Percentiles rank a stretch among this genome's conserved stretches.
Evolutionary conservation across 2,797 vertebrate genomes (phyloP).

Genomic region (Pseudomugil gertrudae): DNA sequence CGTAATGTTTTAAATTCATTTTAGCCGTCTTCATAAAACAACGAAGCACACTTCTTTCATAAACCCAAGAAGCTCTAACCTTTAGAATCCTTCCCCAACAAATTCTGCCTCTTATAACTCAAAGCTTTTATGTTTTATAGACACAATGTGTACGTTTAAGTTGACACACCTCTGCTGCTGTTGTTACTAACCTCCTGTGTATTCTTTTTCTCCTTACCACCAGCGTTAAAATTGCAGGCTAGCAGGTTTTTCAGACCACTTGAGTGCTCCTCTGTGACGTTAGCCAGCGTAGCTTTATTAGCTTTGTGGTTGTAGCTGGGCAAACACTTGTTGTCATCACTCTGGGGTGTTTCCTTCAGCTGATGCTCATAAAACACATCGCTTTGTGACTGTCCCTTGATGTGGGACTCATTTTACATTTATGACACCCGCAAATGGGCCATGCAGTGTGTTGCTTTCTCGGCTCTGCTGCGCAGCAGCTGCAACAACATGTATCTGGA

Average conservation of each 20-base stretch:
- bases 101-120: background rate
- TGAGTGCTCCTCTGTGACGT: conserved; percentile 71
- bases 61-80: conserved; percentile 24
- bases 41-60: conserved; percentile 30
- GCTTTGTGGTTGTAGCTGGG: conserved; percentile 67
- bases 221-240: conserved; percentile 32
- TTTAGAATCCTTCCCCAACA: conserved; percentile 9
- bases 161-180: conserved; percentile 1
- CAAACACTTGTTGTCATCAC: conserved; percentile 78
- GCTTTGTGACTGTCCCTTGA: conserved; percentile 76
- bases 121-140: background rate
- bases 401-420: conserved; percentile 72
- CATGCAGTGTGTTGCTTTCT: conserved; percentile 41
- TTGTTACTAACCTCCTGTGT: conserved; percentile 16
- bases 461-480: conserved; percentile 23
- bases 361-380: conserved; percentile 71
- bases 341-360: conserved; percentile 81
- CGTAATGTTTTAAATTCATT: background rate
- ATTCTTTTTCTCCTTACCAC: background rate
- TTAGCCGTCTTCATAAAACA: conserved; percentile 23
- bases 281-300: conserved; percentile 70
- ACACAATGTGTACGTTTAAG: conserved; percentile 9
- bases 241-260: conserved; percentile 43
- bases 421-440: conserved; percentile 67
- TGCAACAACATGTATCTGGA: conserved; percentile 27